Conservation (phyloP, 2,888 invertebrate genomes). For the Lasioglossum oenotherae region DNA sequence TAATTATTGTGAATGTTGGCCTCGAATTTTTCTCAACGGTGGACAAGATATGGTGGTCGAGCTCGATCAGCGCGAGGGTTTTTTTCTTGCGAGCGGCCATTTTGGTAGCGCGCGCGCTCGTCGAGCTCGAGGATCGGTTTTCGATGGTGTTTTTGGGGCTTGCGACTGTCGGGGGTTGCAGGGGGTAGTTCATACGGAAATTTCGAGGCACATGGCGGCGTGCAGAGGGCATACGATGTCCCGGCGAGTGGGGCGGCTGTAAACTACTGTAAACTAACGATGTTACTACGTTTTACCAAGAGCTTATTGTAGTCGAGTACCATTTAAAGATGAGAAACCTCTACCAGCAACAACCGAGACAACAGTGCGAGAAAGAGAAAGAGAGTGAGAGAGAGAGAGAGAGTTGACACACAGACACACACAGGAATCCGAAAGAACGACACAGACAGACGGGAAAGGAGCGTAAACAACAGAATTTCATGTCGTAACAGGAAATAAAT, state of each 20-base stretch:
- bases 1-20: conserved; percentile 75
- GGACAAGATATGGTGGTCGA: conserved; percentile 15
- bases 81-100: conserved; percentile 55
- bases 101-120: conserved; percentile 46
- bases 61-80: conserved; percentile 43
- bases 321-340: conserved; percentile 70
- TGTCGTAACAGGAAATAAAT: conserved; percentile 6
- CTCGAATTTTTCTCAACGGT: conserved; percentile 70
- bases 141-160: neutral
- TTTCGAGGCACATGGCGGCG: conserved; percentile 77
- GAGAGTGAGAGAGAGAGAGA: neutral
- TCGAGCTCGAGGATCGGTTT: neutral
- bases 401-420: conserved; percentile 47
- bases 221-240: conserved; percentile 76
- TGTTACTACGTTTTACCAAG: conserved; percentile 85
- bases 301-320: conserved; percentile 84
- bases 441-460: neutral
- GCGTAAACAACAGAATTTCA: neutral
- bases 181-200: neutral
- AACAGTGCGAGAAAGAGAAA: neutral
- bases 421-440: neutral
- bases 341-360: conserved; percentile 65
- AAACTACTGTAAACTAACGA: conserved; percentile 84
- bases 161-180: too few relatives aligned
- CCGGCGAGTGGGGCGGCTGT: conserved; percentile 77